Percentiles rank a stretch among this genome's conserved stretches.
Evolutionary conservation across 2,888 invertebrate genomes (phyloP).

Genomic region (Aleiodes alternator): DNA sequence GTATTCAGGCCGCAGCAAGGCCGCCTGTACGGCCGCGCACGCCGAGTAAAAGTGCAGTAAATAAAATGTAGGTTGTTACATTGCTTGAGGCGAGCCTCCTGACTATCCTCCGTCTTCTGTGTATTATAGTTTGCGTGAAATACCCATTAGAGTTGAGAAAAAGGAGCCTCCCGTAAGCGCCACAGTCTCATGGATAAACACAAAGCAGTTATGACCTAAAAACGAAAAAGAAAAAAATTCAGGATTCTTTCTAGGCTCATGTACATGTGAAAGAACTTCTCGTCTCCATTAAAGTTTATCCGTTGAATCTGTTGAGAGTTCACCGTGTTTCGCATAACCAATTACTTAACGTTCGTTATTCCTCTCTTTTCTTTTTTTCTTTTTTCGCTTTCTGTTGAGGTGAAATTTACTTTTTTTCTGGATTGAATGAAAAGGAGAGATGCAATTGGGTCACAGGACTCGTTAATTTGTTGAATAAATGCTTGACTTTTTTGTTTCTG

Average conservation of each 20-base stretch:
- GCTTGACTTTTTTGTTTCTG: neutral
- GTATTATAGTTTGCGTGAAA: constrained; percentile 15
- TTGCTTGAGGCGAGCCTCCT: constrained; percentile 65
- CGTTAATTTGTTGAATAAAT: constrained; percentile 12
- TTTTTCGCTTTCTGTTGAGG: neutral
- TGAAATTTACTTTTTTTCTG: no score
- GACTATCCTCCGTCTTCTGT: constrained; percentile 22
- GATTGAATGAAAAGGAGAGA: no score
- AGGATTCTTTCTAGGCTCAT: no score
- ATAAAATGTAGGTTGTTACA: constrained; percentile 69
- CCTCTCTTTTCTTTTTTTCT: no score
- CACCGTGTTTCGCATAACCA: constrained; percentile 16
- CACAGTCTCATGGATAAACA: no score
- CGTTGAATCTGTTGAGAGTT: neutral
- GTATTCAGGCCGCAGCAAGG: constrained; percentile 70
- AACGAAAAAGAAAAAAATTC: no score
- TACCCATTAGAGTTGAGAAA: no score
- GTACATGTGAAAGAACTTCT: neutral
- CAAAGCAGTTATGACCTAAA: no score
- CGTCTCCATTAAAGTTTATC: neutral
- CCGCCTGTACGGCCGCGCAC: constrained; percentile 57
- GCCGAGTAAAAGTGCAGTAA: constrained; percentile 68
- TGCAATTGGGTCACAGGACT: constrained; percentile 11
- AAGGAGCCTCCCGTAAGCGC: neutral
- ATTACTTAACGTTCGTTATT: neutral